Base-by-base conservation (phyloP, 2,888 invertebrate species). In the Vannuccia rotundouncinata region DNA sequence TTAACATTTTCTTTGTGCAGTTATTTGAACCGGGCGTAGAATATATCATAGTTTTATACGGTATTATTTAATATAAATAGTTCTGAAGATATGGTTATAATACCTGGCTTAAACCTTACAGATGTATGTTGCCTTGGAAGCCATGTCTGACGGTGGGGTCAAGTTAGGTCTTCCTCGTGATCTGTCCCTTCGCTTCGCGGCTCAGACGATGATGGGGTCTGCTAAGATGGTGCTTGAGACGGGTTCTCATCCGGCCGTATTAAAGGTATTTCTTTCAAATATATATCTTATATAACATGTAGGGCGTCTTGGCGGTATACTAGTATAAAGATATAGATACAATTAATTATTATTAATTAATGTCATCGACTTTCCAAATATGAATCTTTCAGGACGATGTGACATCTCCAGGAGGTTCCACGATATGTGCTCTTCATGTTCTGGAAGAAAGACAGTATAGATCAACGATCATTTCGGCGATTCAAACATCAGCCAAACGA, bases 71-170 rank as follows among this genome's bases (percentile, higher is more conserved):
- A n/a, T n/a, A n/a, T n/a, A n/a, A n/a, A n/a, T n/a, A n/a, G n/a
- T n/a, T n/a, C n/a, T n/a, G n/a, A n/a, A n/a, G n/a, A n/a, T n/a
- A n/a, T n/a, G n/a, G n/a, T n/a, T n/a, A n/a, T n/a, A n/a, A n/a
- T n/a, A n/a, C n/a, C n/a, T n/a, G n/a, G n/a, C n/a, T n/a, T n/a
- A n/a, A n/a, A n/a, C 81, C 82, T 13, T n/a, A 13, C 82, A 87
- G 86, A 85, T 83, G 81, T 96, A 93, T 86, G 90, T 93, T 81
- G 91, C 95, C 85, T 95, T 97, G 84, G 98, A 98, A 89, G 93
- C 96, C 0, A 86, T 98, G 83, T 94, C 96, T 0, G 97, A 98
- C 86, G 98, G 95, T 0, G 97, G 93, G 0, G 97, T 98, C 0
- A 92, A 93, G 85, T 94, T 95, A 92, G 98, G 98, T 0, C 89